phyloP scores from a whole-genome alignment of 2,797 vertebrate species.

The Microhierax caerulescens region DNA sequence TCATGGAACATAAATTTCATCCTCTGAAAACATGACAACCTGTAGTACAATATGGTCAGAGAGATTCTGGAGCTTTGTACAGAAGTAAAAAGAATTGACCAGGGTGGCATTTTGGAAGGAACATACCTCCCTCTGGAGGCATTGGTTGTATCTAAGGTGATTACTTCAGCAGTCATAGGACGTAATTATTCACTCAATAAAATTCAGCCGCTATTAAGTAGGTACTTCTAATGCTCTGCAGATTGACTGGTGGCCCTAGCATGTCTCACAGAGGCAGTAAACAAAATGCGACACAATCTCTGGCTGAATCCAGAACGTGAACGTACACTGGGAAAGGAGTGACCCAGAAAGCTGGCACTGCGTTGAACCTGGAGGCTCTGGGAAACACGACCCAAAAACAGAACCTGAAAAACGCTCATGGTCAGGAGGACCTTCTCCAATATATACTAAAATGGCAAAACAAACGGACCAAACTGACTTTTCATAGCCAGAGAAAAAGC shows the following conservation, averaged over 20 bases:
- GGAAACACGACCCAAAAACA: neutral
- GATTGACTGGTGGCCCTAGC: neutral
- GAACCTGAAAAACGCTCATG: neutral
- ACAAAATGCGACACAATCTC: conserved; percentile 10
- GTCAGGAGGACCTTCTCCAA: neutral
- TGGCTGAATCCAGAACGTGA: neutral
- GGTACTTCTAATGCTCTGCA: conserved; percentile 14
- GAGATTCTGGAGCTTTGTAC: neutral
- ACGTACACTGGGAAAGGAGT: neutral
- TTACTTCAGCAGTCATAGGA: conserved; percentile 34
- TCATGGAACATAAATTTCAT: conserved; percentile 72
- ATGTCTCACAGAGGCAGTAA: conserved; percentile 18
- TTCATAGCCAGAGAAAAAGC: neutral
- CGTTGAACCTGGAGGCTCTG: neutral
- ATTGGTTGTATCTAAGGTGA: neutral
- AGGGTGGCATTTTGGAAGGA: conserved; percentile 23
- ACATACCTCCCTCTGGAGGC: conserved; percentile 13
- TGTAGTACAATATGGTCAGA: conserved; percentile 50
- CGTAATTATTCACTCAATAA: conserved; percentile 51
- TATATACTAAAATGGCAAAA: neutral
- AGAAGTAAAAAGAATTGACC: conserved; percentile 43
- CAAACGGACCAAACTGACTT: neutral
- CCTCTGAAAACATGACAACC: conserved; percentile 63
- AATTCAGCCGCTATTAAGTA: conserved; percentile 23
- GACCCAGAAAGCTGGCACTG: neutral